These are phyloP conservation scores for Danio rerio DNA, from an alignment of 2,113 vertebrate genomes.

Conservation along the genomic window DNA sequence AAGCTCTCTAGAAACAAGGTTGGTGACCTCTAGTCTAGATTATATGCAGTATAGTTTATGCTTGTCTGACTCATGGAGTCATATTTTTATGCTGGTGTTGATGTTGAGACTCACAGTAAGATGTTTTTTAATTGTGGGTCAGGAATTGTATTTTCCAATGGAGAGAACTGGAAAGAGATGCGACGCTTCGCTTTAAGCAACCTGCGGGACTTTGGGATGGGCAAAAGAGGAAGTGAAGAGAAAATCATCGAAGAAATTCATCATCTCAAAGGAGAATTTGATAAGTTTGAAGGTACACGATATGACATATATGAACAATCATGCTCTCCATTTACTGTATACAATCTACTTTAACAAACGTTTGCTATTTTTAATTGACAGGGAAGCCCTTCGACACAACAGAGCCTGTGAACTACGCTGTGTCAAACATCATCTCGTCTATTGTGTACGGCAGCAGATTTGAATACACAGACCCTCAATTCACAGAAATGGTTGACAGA, in stretches of 20 bases:
- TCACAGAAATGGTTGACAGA: slow-evolving; percentile 63
- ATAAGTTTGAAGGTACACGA: slow-evolving; percentile 65
- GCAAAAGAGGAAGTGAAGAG: slow-evolving; percentile 66
- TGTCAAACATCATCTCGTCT: slow-evolving; percentile 74
- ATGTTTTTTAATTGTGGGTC: background rate
- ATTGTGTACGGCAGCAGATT: slow-evolving; percentile 77
- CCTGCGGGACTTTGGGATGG: slow-evolving; percentile 73
- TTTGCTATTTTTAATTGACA: slow-evolving; percentile 44
- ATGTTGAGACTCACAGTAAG: background rate
- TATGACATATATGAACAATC: background rate
- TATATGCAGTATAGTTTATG: too few relatives aligned
- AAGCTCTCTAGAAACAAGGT: too few relatives aligned
- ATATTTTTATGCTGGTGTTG: background rate
- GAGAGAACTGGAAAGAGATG: slow-evolving; percentile 72
- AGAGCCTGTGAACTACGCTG: slow-evolving; percentile 61
- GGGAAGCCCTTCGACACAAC: slow-evolving; percentile 70
- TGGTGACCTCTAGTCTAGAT: too few relatives aligned
- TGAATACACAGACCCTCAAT: slow-evolving; percentile 69
- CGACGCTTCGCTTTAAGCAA: slow-evolving; percentile 69
- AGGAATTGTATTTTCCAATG: slow-evolving; percentile 70
- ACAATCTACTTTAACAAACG: background rate
- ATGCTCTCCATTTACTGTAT: background rate
- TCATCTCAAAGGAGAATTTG: slow-evolving; percentile 62
- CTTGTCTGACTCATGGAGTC: too few relatives aligned
- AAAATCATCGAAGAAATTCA: slow-evolving; percentile 70